Evolutionary conservation across 2,113 vertebrate species (phyloP), one percentile per base, ranked within the genome.

Genomic region (Pycnonotus jocosus): DNA sequence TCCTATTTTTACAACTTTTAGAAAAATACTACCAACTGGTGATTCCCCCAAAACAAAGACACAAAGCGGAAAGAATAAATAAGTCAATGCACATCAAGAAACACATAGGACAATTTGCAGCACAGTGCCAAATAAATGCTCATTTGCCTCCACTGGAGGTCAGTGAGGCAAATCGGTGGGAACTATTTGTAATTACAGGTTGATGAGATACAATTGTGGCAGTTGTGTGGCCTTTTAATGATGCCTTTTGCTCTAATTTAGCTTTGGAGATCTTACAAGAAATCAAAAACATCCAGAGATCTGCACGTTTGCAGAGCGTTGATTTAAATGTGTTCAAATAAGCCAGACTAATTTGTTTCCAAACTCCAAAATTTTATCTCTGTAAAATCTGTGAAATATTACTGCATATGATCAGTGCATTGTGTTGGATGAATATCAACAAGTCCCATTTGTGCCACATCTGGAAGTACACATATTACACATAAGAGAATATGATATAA

Each of bases 151-250:
- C 64, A 66, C 0, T 91, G 70, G 79, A 82, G 77, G 87, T 92
- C 95, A 95, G 65, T 78, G 86, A 79, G 61, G 95, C 86, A 91
- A 88, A 91, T 40, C 13, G 1, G 57, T 93, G 91, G 90, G 79
- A 96, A 94, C 71, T 42, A 18, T 38, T 33, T 84, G 45, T 70
- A 96, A 93, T 92, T 90, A 88, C 68, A 88, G 77, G 86, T 93
- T 88, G 78, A 73, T 73, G 84, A 92, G 81, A 86, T 64, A 93
- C 68, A 89, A 64, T 60, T 88, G 79, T 70, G 81, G 74, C n/a
- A 79, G 70, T 53, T 93, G 37, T 38, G 81, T 53, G 69, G 78
- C 74, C 65, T 81, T 72, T 66, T 94, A 91, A 95, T 80, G n/a
- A 84, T 44, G 58, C 24, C 1, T 71, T 91, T 84, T 92, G 40